Percentiles rank a stretch among this genome's conserved stretches.
Conservation (phyloP, 2,797 vertebrate species). For the Echiichthys vipera region DNA sequence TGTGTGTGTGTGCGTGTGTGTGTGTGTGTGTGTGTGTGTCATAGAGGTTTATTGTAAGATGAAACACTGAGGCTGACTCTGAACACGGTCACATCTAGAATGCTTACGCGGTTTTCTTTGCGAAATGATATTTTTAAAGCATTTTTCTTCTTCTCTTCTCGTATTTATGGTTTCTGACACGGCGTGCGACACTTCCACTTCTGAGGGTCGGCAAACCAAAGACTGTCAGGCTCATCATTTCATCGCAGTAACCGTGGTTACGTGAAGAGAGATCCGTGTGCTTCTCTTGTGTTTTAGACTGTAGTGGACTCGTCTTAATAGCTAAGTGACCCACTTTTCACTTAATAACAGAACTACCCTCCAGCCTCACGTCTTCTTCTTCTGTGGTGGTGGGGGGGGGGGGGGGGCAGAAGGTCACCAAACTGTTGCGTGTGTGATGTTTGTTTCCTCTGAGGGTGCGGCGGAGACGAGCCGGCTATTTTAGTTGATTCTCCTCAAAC, state of each 20-base stretch:
- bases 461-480: conserved; percentile 4
- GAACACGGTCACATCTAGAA: conserved; percentile 49
- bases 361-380: not conserved
- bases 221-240: conserved; percentile 75
- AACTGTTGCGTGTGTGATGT: not conserved
- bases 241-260: conserved; percentile 27
- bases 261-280: conserved; percentile 9
- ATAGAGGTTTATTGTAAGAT: conserved; percentile 62
- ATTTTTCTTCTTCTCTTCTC: conserved; percentile 25
- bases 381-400: too few species aligned
- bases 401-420: not conserved
- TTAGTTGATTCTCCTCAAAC: not conserved
- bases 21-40: not conserved
- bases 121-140: conserved; percentile 20
- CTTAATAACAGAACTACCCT: conserved; percentile 10
- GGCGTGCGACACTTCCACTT: conserved; percentile 55
- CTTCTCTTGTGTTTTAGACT: conserved; percentile 18
- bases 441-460: conserved; percentile 5
- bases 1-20: not conserved
- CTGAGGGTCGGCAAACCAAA: conserved; percentile 78
- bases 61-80: conserved; percentile 62
- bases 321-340: conserved; percentile 17
- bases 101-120: conserved; percentile 43
- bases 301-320: conserved; percentile 21
- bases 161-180: conserved; percentile 49